Evolutionary conservation across 1,140 invertebrate genomes (phyloP), one percentile per base, ranked within the genome.

Genomic region (Euglossa dilemma): DNA sequence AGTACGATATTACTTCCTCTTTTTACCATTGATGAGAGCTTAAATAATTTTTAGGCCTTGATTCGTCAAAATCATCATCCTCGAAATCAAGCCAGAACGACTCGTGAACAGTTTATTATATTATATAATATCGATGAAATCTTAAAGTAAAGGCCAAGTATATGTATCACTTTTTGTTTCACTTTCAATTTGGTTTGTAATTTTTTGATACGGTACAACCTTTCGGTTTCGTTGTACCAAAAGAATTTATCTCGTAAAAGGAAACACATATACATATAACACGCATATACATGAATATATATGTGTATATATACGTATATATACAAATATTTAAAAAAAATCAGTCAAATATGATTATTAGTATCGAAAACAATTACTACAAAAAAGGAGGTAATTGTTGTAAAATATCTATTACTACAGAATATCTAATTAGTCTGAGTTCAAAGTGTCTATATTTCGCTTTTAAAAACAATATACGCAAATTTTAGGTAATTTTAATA

Each of bases 311-410:
- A n/a, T n/a, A n/a, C n/a, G n/a, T n/a, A n/a, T n/a, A n/a, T n/a
- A n/a, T n/a, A n/a, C n/a, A n/a, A n/a, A n/a, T n/a, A n/a, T n/a
- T n/a, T n/a, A n/a, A n/a, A 56, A 80, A 64, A 43, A 45, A 59
- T 82, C 80, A 82, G 80, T 82, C 80, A 25, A 56, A 67, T 69
- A n/a, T 7, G 59, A 67, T 73, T 36, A 63, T 80, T 56, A 66
- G 43, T 56, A 66, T 47, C 12, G 36, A 66, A 73, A 75, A 56
- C 28, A 66, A 54, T 56, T 66, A 57, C 25, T 75, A 66, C 64
- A 56, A 56, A 72, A 72, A 79, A 59, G 43, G 50, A 81, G 52
- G 45, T 81, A 67, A 81, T 75, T 36, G 6, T 47, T 54, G 43
- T 74, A 67, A 67, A 67, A 66, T 1, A 11, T 28, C 57, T 69